phyloP scores from a whole-genome alignment of 2,113 vertebrate genomes.

The Lontra canadensis region DNA sequence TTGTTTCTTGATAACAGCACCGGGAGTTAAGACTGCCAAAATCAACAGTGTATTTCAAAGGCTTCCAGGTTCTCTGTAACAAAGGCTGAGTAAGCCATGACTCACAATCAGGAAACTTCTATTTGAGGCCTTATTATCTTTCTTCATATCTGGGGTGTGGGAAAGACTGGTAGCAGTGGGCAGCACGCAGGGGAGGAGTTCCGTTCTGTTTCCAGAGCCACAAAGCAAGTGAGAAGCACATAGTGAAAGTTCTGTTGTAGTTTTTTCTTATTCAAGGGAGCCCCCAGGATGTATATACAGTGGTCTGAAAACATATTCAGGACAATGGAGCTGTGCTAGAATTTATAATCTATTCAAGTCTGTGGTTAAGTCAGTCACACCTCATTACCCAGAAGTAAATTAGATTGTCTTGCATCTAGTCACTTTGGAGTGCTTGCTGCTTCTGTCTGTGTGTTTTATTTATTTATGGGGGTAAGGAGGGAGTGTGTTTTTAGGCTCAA shows the following conservation, averaged over 20 bases:
- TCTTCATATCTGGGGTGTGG: conserved; percentile 84
- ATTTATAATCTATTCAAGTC: background rate
- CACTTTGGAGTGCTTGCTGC: background rate
- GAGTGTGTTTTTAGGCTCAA: background rate
- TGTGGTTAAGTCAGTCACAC: background rate
- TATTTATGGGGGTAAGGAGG: background rate
- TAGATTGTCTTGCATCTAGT: background rate
- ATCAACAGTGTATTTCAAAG: conserved; percentile 84
- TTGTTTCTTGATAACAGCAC: conserved; percentile 80
- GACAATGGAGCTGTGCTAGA: background rate
- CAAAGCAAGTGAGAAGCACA: background rate
- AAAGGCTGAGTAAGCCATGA: conserved; percentile 87
- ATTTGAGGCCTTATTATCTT: conserved; percentile 80
- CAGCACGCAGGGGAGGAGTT: conserved; percentile 67
- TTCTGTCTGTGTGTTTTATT: background rate
- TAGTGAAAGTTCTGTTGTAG: background rate
- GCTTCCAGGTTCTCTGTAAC: conserved; percentile 85
- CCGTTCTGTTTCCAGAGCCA: conserved; percentile 32
- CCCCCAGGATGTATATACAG: background rate
- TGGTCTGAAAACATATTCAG: background rate
- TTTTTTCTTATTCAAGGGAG: background rate
- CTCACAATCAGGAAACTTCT: conserved; percentile 84
- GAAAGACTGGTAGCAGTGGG: conserved; percentile 69
- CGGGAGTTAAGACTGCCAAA: conserved; percentile 79
- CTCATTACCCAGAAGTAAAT: background rate